Conservation (phyloP, 2,888 invertebrate species). For the Syrista parreyssii region DNA sequence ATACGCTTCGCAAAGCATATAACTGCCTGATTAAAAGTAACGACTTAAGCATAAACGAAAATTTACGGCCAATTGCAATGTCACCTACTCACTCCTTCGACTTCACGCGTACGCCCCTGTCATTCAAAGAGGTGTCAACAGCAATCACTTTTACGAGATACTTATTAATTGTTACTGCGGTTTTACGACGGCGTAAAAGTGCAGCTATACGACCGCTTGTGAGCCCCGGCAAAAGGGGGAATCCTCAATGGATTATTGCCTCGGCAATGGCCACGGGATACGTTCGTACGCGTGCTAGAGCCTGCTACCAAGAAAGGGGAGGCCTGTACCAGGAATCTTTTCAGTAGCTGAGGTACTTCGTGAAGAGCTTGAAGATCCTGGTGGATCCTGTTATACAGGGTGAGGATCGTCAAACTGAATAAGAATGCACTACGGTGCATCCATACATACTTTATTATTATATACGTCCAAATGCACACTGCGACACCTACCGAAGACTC, state of each 20-base stretch:
- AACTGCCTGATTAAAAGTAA: conserved; percentile 63
- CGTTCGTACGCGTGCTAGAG: neutral
- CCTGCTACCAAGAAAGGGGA: neutral
- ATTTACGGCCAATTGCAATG: conserved; percentile 59
- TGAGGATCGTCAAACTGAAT: neutral
- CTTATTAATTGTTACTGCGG: conserved; percentile 71
- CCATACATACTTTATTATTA: neutral
- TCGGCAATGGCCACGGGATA: conserved; percentile 37
- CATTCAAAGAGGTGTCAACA: conserved; percentile 70
- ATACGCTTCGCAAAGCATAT: conserved; percentile 34
- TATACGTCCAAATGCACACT: neutral
- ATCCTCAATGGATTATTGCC: conserved; percentile 60
- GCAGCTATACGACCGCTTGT: conserved; percentile 58
- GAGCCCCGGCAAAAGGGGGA: conserved; percentile 44
- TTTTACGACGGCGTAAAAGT: conserved; percentile 71
- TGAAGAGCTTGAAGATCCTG: neutral
- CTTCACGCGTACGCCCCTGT: conserved; percentile 53
- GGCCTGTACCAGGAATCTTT: neutral
- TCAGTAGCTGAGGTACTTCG: neutral
- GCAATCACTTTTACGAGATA: conserved; percentile 71
- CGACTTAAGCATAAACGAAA: conserved; percentile 55
- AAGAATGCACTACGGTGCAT: neutral
- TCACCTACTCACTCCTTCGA: conserved; percentile 31
- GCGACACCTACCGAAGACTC: neutral
- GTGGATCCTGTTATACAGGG: neutral